These are phyloP conservation scores for Morinoia aosen DNA, from an alignment of 2,888 invertebrate genomes.

Conservation along the genomic window DNA sequence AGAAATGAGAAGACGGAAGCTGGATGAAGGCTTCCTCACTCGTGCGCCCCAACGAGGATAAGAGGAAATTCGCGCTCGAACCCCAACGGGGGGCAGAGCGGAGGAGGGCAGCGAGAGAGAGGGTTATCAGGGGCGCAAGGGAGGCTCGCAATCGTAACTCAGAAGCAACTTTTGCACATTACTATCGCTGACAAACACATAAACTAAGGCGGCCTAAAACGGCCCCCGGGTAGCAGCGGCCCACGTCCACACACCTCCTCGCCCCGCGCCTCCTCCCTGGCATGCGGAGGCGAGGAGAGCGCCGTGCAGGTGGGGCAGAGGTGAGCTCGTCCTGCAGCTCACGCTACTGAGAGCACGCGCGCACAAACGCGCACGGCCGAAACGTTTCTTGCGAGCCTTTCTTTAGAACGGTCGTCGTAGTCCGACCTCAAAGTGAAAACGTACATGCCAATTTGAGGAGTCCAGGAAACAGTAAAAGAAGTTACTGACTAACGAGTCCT, in stretches of 20 bases:
- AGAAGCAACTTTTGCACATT: slow-evolving; percentile 52
- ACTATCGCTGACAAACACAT: slow-evolving; percentile 53
- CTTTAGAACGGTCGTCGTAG: background rate
- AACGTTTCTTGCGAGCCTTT: background rate
- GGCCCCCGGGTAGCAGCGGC: slow-evolving; percentile 34
- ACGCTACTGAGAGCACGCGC: background rate
- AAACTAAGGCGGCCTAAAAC: slow-evolving; percentile 51
- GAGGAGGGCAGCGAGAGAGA: background rate
- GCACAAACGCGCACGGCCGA: background rate
- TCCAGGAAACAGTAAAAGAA: background rate
- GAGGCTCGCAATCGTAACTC: slow-evolving; percentile 51
- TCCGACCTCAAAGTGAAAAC: background rate
- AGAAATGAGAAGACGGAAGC: background rate
- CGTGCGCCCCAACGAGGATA: slow-evolving; percentile 16
- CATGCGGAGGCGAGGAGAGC: background rate
- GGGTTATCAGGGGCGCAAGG: slow-evolving; percentile 11
- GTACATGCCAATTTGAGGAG: background rate
- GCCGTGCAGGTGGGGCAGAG: background rate
- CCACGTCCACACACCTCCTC: background rate
- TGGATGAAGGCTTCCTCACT: background rate
- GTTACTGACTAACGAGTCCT: background rate
- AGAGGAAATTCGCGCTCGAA: slow-evolving; percentile 25
- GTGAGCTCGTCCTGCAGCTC: background rate
- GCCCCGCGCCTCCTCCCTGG: background rate
- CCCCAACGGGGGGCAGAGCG: background rate